These are phyloP conservation scores for Ahaetulla prasina DNA, from an alignment of 2,113 vertebrate species.

Conservation along the genomic window DNA sequence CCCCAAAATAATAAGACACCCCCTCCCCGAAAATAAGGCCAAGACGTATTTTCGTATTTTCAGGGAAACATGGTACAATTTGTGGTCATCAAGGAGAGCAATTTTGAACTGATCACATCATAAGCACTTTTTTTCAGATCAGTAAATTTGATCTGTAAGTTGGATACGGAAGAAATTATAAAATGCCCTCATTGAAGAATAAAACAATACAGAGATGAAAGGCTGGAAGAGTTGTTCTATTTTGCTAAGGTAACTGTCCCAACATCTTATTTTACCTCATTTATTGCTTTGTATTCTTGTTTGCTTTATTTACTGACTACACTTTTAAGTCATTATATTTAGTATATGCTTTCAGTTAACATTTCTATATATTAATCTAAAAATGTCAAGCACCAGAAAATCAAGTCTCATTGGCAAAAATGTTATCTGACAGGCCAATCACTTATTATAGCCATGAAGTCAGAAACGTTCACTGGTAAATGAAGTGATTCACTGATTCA, in stretches of 20 bases:
- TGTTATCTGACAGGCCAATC: background rate
- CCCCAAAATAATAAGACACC: no score
- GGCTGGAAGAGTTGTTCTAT: background rate
- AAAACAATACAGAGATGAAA: background rate
- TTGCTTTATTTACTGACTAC: background rate
- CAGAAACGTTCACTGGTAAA: background rate
- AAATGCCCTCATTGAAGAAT: background rate
- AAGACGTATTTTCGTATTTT: no score
- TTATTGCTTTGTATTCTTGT: background rate
- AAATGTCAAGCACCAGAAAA: background rate
- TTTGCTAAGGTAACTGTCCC: background rate
- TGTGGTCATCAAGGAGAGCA: background rate
- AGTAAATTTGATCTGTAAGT: background rate
- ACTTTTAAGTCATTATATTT: background rate
- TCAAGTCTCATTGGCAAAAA: background rate
- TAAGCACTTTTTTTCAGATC: background rate
- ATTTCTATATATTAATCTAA: background rate
- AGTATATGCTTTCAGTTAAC: background rate
- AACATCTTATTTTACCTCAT: background rate
- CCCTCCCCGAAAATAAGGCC: no score
- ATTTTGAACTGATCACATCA: background rate
- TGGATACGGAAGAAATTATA: background rate
- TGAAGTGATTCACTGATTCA: background rate
- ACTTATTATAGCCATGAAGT: background rate
- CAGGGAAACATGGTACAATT: background rate